Evolutionary conservation across 2,113 vertebrate species (phyloP).

Genomic region (Sebastes fasciatus): DNA sequence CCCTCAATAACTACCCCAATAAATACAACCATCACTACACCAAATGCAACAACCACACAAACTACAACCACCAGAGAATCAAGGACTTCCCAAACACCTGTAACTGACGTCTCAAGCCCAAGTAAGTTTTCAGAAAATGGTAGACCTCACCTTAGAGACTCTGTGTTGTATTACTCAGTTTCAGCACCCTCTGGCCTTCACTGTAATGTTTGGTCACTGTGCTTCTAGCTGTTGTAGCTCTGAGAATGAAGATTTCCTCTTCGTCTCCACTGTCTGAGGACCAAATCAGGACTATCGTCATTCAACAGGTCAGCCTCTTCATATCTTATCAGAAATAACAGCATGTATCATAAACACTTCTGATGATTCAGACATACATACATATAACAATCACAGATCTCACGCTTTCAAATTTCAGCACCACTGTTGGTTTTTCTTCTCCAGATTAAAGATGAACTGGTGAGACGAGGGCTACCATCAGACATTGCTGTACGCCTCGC

Average conservation of each 20-base stretch:
- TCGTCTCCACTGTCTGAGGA: neutral
- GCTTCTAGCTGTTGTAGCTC: constrained; percentile 3
- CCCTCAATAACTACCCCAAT: too few relatives aligned
- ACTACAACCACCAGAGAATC: neutral
- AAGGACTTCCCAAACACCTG: neutral
- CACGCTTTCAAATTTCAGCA: neutral
- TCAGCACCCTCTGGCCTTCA: neutral
- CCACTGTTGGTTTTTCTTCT: neutral
- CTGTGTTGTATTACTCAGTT: neutral
- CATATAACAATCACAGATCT: neutral
- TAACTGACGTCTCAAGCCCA: neutral
- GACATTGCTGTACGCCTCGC: neutral
- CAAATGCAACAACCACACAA: too few relatives aligned
- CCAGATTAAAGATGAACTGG: neutral
- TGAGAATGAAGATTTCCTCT: constrained; percentile 18
- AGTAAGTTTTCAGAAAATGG: neutral
- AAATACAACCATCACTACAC: neutral
- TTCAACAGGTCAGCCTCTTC: neutral
- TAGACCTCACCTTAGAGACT: neutral
- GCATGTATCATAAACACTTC: neutral
- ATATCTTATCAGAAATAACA: neutral
- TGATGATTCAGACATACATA: neutral
- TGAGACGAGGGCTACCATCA: neutral
- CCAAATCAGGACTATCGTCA: neutral
- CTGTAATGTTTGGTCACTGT: neutral